Base-by-base conservation (phyloP, 2,888 invertebrate species). In the Ophion obscuratus region DNA sequence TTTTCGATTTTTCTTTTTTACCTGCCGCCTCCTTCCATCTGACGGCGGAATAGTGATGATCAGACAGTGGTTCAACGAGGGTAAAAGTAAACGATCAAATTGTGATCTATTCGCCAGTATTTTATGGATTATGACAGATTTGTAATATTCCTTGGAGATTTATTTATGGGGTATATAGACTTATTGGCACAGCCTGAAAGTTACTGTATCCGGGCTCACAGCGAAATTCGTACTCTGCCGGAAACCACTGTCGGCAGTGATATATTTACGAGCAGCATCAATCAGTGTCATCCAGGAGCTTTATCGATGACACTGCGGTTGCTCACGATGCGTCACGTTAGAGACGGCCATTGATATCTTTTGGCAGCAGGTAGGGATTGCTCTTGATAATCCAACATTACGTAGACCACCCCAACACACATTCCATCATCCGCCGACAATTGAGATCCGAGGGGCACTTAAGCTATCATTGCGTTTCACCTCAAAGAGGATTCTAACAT, bases 221-320 rank as follows among this genome's bases (percentile, higher is more conserved):
- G 36, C 59, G 53, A 61, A 79, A 59, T 40, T 59, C 57, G 17
- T 73, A 27, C 53, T 27, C 53, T 5, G 27, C 40, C 17, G 70
- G 36, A 31, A 24, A 62, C 61, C 47, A 36, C 36, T 62, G 53
- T 53, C 53, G 53, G 53, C 5, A 57, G 57, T 62, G 40, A 80
- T 57, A 77, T 80, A 80, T 80, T 80, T 85, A 83, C 79, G 85
- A 80, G 80, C 31, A 80, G 79, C 78, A 87, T 87, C 81, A 81
- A 80, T 87, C 85, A 82, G 67, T 79, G 84, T 80, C 85, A 66
- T 64, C 17, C 76, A 27, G 2, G 78, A 84, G 73, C 73, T 84
- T 80, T 84, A 87, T 85, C 78, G 84, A 85, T 82, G 81, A 84
- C 74, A 64, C 70, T 64, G 78, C 75, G 76, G 53, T 71, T 66